phyloP scores from a whole-genome alignment of 1,140 invertebrate genomes.

The Caerostris extrusa region DNA sequence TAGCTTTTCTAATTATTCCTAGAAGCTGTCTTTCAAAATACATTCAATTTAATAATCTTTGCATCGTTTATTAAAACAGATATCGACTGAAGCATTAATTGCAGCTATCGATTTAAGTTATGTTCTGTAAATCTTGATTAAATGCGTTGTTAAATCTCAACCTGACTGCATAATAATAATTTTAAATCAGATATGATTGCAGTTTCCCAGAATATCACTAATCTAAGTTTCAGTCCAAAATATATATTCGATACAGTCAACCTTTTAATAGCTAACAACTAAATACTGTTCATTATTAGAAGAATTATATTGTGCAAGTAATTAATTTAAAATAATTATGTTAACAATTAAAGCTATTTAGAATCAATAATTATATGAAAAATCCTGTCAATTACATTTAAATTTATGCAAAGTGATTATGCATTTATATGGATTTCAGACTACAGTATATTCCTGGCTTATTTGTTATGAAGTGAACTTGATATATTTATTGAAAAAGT shows the following conservation, averaged over 20 bases:
- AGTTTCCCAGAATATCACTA: background rate
- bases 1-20: background rate
- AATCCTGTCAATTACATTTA: no score
- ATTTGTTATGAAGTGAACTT: no score
- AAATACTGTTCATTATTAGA: background rate
- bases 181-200: background rate
- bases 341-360: no score
- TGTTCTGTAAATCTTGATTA: background rate
- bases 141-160: background rate
- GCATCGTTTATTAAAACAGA: background rate
- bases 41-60: constrained; percentile 1
- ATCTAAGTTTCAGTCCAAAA: background rate
- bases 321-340: background rate
- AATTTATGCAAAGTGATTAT: no score
- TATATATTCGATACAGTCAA: background rate
- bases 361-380: no score
- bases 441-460: no score
- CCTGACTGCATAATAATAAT: background rate
- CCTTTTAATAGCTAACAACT: background rate
- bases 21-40: background rate
- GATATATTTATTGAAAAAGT: no score
- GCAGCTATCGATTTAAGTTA: background rate
- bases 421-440: no score
- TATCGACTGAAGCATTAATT: background rate
- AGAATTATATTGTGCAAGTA: background rate